These are phyloP conservation scores for Pachyseris speciosa DNA, from an alignment of 64 coral and sea anemone genomes.

Conservation along the genomic window DNA sequence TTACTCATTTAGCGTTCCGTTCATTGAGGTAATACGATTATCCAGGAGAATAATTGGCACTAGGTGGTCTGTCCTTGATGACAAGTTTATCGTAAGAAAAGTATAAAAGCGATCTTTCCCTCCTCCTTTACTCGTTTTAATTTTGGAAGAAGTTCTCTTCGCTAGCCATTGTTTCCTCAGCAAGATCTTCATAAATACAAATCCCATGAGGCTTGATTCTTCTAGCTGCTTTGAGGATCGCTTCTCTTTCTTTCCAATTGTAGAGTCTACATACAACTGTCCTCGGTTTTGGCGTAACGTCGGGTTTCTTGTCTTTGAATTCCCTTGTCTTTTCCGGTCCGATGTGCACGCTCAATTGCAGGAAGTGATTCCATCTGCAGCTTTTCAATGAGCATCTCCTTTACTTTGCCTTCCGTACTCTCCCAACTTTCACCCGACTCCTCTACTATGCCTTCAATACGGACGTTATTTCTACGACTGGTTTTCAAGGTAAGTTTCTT, in stretches of 20 bases:
- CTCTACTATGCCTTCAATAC: background rate
- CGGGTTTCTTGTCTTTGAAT: no score
- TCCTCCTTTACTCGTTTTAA: slow-evolving; percentile 47
- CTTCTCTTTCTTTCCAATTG: background rate
- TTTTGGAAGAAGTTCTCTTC: slow-evolving; percentile 51
- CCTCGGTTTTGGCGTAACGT: background rate
- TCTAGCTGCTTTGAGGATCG: background rate
- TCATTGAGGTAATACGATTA: slow-evolving; percentile 39
- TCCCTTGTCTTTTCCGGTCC: background rate
- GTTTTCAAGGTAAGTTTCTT: background rate
- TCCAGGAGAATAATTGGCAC: slow-evolving; percentile 47
- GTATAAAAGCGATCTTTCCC: slow-evolving; percentile 37
- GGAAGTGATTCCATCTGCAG: background rate
- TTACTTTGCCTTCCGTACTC: slow-evolving; percentile 1
- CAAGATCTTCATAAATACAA: slow-evolving; percentile 33
- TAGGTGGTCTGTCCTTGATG: slow-evolving; percentile 36
- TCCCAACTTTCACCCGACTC: background rate
- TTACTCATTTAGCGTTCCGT: slow-evolving; percentile 19
- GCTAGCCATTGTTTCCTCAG: slow-evolving; percentile 33
- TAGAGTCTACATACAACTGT: background rate
- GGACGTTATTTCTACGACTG: background rate
- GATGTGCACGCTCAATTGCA: background rate
- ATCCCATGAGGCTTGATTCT: slow-evolving; percentile 19
- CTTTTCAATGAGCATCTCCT: background rate
- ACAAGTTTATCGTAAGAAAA: slow-evolving; percentile 28